A percentile compares a stretch with the other conserved stretches of the same genome.
These are phyloP conservation scores for Crypturellus undulatus DNA, from an alignment of 2,113 vertebrate species.

Conservation along the genomic window DNA sequence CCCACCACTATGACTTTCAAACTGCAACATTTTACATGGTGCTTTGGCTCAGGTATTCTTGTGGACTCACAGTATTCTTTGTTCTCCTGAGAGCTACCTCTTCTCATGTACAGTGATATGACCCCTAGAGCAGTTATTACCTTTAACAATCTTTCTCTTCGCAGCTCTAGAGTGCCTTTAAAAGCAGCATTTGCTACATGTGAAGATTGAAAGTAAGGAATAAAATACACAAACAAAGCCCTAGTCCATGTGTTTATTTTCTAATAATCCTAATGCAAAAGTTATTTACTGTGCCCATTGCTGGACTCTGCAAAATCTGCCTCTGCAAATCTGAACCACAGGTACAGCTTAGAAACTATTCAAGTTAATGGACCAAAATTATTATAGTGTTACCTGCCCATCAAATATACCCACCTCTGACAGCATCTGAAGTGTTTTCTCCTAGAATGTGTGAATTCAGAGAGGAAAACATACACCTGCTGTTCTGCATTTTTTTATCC, in stretches of 20 bases:
- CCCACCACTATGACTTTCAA: too few relatives aligned
- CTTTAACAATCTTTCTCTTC: not conserved
- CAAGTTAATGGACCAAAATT: not conserved
- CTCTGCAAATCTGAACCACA: not conserved
- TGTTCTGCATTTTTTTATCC: not conserved
- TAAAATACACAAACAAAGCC: not conserved
- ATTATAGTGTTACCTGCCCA: not conserved
- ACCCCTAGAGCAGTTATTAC: not conserved
- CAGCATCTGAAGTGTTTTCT: not conserved
- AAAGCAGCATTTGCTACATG: not conserved
- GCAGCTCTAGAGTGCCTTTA: not conserved
- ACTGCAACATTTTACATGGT: not conserved
- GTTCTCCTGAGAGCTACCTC: not conserved
- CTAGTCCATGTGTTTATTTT: not conserved
- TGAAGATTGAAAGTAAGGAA: not conserved
- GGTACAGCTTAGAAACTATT: not conserved
- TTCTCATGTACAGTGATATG: rapidly evolving
- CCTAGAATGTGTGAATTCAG: not conserved
- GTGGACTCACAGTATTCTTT: not conserved
- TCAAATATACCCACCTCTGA: not conserved
- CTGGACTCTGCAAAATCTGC: not conserved
- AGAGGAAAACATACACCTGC: not conserved
- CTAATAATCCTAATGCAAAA: not conserved
- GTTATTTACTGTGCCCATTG: too few relatives aligned
- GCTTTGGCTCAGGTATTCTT: not conserved